phyloP scores from a whole-genome alignment of 2,113 vertebrate genomes.

The Datnioides undecimradiatus region DNA sequence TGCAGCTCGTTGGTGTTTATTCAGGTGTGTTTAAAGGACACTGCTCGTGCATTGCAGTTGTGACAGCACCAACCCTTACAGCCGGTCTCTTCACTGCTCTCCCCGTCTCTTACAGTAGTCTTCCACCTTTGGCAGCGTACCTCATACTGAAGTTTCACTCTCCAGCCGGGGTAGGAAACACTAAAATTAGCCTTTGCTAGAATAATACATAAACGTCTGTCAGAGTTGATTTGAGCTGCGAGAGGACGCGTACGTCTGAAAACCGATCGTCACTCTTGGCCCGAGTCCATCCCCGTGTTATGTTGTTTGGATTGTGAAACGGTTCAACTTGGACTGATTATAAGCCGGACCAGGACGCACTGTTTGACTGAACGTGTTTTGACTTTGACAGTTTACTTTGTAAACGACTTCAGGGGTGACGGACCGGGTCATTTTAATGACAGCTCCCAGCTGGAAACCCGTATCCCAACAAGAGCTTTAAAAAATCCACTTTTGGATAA shows the following conservation, averaged over 20 bases:
- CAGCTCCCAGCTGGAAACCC: constrained; percentile 59
- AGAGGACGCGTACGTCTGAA: constrained; percentile 56
- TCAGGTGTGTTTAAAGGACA: too few relatives aligned
- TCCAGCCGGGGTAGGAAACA: constrained; percentile 55
- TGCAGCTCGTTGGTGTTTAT: too few relatives aligned
- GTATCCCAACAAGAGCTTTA: background rate
- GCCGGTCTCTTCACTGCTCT: background rate
- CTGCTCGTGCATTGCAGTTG: background rate
- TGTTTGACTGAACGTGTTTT: constrained; percentile 68
- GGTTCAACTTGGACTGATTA: constrained; percentile 65
- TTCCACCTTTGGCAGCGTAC: constrained; percentile 42
- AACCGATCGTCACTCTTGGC: constrained; percentile 68
- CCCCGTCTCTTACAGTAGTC: constrained; percentile 30
- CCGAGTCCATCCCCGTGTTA: constrained; percentile 51
- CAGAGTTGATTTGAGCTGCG: constrained; percentile 56
- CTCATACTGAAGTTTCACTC: constrained; percentile 54
- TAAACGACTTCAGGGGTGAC: constrained; percentile 61
- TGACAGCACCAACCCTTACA: background rate
- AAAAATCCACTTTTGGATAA: constrained; percentile 46
- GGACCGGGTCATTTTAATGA: constrained; percentile 41
- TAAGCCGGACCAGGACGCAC: constrained; percentile 33
- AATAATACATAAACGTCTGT: constrained; percentile 76
- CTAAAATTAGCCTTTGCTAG: constrained; percentile 67
- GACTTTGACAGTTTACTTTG: constrained; percentile 60
- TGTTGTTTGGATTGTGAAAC: constrained; percentile 66